Conservation (phyloP, 1,140 invertebrate genomes). For the Vanessa atalanta region DNA sequence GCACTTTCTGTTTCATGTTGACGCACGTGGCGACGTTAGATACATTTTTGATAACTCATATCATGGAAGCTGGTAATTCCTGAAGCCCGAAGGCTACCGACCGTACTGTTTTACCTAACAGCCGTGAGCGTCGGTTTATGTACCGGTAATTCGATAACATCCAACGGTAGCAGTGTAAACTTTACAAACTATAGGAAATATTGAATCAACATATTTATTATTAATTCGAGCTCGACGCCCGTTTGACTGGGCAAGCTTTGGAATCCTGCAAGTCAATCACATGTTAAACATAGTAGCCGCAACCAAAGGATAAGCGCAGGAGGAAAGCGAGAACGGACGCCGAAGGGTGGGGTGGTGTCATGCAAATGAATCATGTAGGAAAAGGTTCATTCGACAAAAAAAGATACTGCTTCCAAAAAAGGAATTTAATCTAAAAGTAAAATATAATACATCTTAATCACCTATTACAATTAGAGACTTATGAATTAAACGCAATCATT, state of each 20-base stretch:
- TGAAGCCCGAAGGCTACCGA: conserved; percentile 22
- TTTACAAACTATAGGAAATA: conserved; percentile 8
- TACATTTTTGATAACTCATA: conserved; percentile 15
- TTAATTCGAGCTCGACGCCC: conserved; percentile 15
- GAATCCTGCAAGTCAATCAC: conserved; percentile 35
- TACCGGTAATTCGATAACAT: conserved; percentile 11
- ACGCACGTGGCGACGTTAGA: conserved; percentile 42
- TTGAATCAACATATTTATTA: background rate
- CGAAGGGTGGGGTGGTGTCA: conserved; percentile 19
- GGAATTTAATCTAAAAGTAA: conserved; percentile 56
- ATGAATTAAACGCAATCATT: conserved; percentile 37
- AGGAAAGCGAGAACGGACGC: conserved; percentile 12
- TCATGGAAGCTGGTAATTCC: background rate
- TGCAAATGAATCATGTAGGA: conserved; percentile 21
- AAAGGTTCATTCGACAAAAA: conserved; percentile 25
- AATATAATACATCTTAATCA: conserved; percentile 51
- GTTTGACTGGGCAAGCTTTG: conserved; percentile 15
- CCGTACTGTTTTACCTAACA: conserved; percentile 39
- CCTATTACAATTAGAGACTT: conserved; percentile 43
- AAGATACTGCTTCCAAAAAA: conserved; percentile 41
- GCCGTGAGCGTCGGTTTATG: conserved; percentile 15
- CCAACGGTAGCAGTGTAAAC: conserved; percentile 14
- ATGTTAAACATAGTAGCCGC: conserved; percentile 36
- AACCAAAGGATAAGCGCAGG: conserved; percentile 23
- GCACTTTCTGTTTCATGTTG: conserved; percentile 41